Base-by-base conservation (phyloP, 2,888 invertebrate genomes). In the Leptinotarsa juncta region DNA sequence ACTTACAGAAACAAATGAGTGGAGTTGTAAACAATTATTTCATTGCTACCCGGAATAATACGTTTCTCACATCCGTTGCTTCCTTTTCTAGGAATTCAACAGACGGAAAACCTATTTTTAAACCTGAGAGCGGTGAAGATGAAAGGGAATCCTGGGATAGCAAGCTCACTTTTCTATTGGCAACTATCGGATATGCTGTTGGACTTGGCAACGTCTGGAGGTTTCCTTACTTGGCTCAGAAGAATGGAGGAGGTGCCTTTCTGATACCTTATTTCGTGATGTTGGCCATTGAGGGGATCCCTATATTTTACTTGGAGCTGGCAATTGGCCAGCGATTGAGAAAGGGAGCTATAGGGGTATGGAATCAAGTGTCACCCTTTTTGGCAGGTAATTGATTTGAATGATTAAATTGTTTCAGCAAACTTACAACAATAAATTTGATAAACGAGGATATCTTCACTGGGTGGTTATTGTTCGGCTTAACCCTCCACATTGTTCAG, bases 201-300 rank as follows among this genome's bases (percentile, higher is more conserved):
- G 97, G 97, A 0, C 90, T 97, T 60, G 97, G 97, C 5, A 97
- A 97, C 85, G 97, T 97, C 1, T 97, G 97, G 97, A 91, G 97
- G 81, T 97, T 97, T 88, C 97, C 97, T 0, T 97, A 97, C 88
- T 89, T 97, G 80, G 97, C 97, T 0, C 97, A 97, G 86, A 97
- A 97, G 87, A 97, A 97, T 84, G 97, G 97, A 0, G 97, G 97
- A 72, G 97, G 98, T 26, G 98, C 98, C n/a, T 98, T 98, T 86
- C 89, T 98, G 77, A 97, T 98, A 81, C 98, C 98, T 0, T 98
- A 98, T 88, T 95, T 97, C 85, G 95, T 98, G 79, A 98, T 98
- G 97, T 88, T 97, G 85, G 94, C 95, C 32, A 93, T 97, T 78
- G 97, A 97, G 86, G 98, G 98, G 0, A 95, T 98, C 82, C 98